Percentiles rank a stretch among this genome's conserved stretches.
Evolutionary conservation across 2,113 vertebrate genomes (phyloP).

Genomic region (Leptobrachium ailaonicum): DNA sequence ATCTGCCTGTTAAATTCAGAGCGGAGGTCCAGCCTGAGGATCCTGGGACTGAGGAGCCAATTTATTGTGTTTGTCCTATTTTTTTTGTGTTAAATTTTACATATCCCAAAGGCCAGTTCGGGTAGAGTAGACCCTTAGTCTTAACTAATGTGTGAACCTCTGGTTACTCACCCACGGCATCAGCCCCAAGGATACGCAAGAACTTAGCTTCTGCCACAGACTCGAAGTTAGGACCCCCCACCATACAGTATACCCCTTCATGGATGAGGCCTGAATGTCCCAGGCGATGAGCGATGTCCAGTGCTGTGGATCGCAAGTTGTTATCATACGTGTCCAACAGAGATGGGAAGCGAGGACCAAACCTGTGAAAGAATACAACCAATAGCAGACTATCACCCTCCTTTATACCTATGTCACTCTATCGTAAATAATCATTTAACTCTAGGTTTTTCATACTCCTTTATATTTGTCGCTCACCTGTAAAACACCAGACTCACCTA

Average conservation of each 20-base stretch:
- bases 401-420: too few relatives aligned
- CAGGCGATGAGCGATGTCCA: conserved; percentile 67
- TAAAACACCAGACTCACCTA: too few relatives aligned
- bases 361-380: conserved; percentile 57
- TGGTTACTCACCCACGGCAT: conserved; percentile 72
- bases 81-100: too few relatives aligned
- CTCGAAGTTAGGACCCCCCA: conserved; percentile 78
- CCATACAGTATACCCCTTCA: conserved; percentile 79
- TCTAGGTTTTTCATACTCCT: not conserved
- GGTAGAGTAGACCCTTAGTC: too few relatives aligned
- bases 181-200: conserved; percentile 71
- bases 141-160: too few relatives aligned
- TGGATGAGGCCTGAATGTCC: conserved; percentile 59
- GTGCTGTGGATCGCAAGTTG: conserved; percentile 60
- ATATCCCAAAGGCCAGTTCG: too few relatives aligned
- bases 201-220: conserved; percentile 72
- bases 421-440: not conserved
- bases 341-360: conserved; percentile 76
- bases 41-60: too few relatives aligned
- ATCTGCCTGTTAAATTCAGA: too few relatives aligned
- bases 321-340: conserved; percentile 75
- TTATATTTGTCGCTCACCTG: not conserved
- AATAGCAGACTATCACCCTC: not conserved
- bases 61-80: too few relatives aligned
- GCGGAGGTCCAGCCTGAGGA: too few relatives aligned